Percentiles rank a stretch among this genome's conserved stretches.
Conservation (phyloP, 2,888 invertebrate species). For the Stegana nigrithorax region DNA sequence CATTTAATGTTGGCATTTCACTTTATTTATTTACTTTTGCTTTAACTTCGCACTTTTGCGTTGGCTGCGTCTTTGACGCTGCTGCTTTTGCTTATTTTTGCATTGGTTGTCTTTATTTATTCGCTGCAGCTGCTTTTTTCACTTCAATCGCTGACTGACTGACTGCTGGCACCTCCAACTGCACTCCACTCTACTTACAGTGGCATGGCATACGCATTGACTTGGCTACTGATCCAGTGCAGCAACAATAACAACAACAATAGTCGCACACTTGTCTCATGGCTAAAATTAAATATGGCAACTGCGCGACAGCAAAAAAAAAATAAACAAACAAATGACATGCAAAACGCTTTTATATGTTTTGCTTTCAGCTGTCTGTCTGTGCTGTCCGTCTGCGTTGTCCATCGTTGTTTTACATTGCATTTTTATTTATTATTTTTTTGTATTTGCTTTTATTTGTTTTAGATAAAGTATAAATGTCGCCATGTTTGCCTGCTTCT, state of each 20-base stretch:
- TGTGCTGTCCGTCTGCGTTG: too few relatives aligned
- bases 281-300: too few relatives aligned
- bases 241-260: too few relatives aligned
- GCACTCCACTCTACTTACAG: too few relatives aligned
- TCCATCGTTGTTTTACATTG: too few relatives aligned
- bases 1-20: not conserved
- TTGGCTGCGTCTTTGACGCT: not conserved
- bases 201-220: too few relatives aligned
- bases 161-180: too few relatives aligned
- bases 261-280: too few relatives aligned
- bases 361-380: not conserved
- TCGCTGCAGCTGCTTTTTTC: not conserved
- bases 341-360: not conserved
- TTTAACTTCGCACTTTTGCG: not conserved
- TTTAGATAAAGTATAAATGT: too few relatives aligned
- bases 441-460: too few relatives aligned
- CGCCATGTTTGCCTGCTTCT: too few relatives aligned
- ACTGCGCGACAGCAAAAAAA: not conserved
- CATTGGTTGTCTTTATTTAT: constrained; percentile 2
- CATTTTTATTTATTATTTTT: not conserved
- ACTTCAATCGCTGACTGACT: not conserved
- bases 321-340: not conserved
- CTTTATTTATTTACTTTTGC: not conserved
- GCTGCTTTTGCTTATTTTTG: not conserved
- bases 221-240: too few relatives aligned